A percentile compares a stretch with the other conserved stretches of the same genome.
These are phyloP conservation scores for Pipistrellus pygmaeus DNA, from an alignment of 2,797 vertebrate genomes.

Conservation along the genomic window DNA sequence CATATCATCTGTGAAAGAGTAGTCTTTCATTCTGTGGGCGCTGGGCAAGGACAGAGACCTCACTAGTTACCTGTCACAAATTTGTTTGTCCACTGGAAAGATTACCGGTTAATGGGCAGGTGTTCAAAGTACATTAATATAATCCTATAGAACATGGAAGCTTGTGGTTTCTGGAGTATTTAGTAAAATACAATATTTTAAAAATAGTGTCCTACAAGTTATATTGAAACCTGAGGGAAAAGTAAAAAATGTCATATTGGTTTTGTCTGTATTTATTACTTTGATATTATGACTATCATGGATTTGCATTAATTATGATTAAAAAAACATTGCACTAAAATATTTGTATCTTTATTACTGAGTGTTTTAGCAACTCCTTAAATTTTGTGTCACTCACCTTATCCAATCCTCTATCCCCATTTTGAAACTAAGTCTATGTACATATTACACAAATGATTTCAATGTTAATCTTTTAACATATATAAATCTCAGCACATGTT, in stretches of 20 bases:
- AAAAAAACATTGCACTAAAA: constrained; percentile 3
- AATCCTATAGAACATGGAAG: background rate
- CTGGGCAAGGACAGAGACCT: background rate
- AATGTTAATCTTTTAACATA: background rate
- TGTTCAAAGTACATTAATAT: background rate
- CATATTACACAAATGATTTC: background rate
- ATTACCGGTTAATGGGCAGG: constrained; percentile 1
- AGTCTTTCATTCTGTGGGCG: background rate
- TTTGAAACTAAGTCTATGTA: constrained; percentile 32
- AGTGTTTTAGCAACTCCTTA: background rate
- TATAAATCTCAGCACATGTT: background rate
- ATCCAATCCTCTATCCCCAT: background rate
- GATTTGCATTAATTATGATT: background rate
- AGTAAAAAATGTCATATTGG: background rate
- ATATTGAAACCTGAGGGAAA: background rate
- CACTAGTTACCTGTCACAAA: background rate
- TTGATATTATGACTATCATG: background rate
- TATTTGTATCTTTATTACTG: background rate
- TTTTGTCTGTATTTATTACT: background rate
- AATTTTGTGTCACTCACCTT: background rate
- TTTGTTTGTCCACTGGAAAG: background rate
- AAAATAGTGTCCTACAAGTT: background rate
- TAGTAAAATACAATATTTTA: background rate
- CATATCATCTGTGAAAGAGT: background rate
- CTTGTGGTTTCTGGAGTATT: background rate